Percentiles rank a stretch among this genome's conserved stretches.
These are phyloP conservation scores for Drosophila cardini DNA, from an alignment of 1,140 invertebrate genomes.

Conservation along the genomic window DNA sequence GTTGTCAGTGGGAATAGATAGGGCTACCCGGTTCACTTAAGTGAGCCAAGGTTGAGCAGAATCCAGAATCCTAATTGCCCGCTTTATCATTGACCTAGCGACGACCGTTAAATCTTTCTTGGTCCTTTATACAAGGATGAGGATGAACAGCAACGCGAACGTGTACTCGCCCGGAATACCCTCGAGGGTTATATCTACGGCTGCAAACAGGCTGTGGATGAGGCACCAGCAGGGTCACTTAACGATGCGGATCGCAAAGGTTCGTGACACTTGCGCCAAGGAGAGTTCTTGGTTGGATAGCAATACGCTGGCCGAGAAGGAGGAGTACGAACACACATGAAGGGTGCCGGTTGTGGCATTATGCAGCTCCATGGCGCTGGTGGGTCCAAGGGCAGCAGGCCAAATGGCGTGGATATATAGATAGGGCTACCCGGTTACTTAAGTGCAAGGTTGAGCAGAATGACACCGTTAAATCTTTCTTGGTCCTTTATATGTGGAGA, in stretches of 20 bases:
- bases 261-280: conserved; percentile 87
- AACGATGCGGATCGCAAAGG: conserved; percentile 87
- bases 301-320: conserved; percentile 89
- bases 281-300: conserved; percentile 87
- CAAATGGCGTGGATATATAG: conserved; percentile 68
- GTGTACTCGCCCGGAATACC: conserved; percentile 90
- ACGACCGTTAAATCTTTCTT: no score
- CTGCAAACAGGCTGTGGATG: conserved; percentile 90
- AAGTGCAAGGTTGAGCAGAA: no score
- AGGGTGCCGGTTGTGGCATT: conserved; percentile 89
- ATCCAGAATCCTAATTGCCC: no score
- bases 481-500: no score
- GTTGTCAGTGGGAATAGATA: no score
- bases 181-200: conserved; percentile 94
- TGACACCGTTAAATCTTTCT: no score
- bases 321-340: conserved; percentile 91
- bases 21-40: no score
- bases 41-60: no score
- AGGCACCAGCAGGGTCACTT: conserved; percentile 88
- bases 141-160: conserved; percentile 88
- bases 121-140: conserved; percentile 89
- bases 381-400: conserved; percentile 56
- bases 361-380: conserved; percentile 90
- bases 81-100: no score
- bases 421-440: no score